Conservation (phyloP, 35 echinoderm and acorn worm species). For the Antedon bifida region DNA sequence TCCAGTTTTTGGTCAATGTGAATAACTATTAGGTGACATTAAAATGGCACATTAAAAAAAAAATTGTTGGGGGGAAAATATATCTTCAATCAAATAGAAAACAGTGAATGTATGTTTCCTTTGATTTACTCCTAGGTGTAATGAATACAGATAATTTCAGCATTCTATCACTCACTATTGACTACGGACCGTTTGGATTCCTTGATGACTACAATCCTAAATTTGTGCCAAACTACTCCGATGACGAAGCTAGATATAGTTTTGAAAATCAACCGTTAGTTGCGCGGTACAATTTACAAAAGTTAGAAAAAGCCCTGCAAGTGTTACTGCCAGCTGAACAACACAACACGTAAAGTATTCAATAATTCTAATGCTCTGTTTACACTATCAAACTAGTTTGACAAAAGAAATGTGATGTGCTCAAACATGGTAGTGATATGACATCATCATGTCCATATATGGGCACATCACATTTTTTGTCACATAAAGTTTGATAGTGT, state of each 20-base stretch:
- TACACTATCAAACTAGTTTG: no score
- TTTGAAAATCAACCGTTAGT: constrained; percentile 74
- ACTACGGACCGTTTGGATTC: constrained; percentile 98
- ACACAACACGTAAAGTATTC: constrained; percentile 19
- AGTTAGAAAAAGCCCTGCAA: constrained; percentile 44
- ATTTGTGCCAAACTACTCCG: constrained; percentile 82
- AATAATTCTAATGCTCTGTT: neutral
- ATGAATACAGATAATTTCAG: constrained; percentile 99
- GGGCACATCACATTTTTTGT: no score
- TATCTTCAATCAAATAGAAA: no score
- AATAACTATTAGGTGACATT: no score
- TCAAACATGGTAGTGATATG: no score
- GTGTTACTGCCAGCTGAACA: constrained; percentile 27
- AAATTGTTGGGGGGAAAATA: no score
- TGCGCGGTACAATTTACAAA: constrained; percentile 57
- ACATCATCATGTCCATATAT: no score
- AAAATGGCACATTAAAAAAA: no score
- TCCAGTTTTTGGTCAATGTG: no score
- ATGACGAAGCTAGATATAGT: constrained; percentile 80
- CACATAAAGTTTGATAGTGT: no score
- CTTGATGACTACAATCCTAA: constrained; percentile 55
- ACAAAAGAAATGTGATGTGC: no score
- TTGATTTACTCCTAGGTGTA: constrained; percentile 37
- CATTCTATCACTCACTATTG: constrained; percentile 79
- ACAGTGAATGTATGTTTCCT: no score